Conservation (phyloP, 2,113 vertebrate genomes). For the rat (Rattus norvegicus) region DNA sequence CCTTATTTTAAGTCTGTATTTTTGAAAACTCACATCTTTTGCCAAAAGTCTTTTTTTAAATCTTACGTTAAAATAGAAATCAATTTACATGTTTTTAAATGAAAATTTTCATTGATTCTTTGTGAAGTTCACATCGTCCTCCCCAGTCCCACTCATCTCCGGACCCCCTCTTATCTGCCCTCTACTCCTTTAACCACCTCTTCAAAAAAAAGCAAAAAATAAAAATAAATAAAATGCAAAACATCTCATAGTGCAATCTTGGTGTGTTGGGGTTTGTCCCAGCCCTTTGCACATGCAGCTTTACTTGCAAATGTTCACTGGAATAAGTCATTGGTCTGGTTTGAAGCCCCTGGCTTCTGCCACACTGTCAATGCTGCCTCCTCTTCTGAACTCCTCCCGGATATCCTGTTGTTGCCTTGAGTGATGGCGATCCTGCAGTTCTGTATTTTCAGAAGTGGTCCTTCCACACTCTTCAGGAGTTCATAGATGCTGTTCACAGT, state of each 20-base stretch:
- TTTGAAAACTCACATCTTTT: constrained; percentile 27
- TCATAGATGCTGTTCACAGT: not conserved
- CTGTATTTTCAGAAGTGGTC: not conserved
- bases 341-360: not conserved
- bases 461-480: not conserved
- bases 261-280: too few relatives aligned
- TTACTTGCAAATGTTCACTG: not conserved
- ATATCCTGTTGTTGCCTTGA: not conserved
- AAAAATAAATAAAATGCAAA: not conserved
- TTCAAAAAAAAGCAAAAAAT: not conserved
- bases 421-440: not conserved
- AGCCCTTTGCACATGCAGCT: not conserved
- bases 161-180: not conserved
- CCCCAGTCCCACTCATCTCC: not conserved
- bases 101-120: not conserved
- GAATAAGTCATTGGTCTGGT: not conserved
- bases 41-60: constrained; percentile 26
- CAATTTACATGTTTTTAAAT: not conserved
- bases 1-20: constrained; percentile 45
- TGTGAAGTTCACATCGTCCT: not conserved
- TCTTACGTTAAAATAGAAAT: constrained; percentile 60
- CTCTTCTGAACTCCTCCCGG: not conserved
- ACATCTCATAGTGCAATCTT: not conserved
- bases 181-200: not conserved
- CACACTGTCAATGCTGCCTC: not conserved